Percentiles rank a stretch among this genome's conserved stretches.
Evolutionary conservation across 2,797 vertebrate genomes (phyloP).

Genomic region (Muscicapa striata): DNA sequence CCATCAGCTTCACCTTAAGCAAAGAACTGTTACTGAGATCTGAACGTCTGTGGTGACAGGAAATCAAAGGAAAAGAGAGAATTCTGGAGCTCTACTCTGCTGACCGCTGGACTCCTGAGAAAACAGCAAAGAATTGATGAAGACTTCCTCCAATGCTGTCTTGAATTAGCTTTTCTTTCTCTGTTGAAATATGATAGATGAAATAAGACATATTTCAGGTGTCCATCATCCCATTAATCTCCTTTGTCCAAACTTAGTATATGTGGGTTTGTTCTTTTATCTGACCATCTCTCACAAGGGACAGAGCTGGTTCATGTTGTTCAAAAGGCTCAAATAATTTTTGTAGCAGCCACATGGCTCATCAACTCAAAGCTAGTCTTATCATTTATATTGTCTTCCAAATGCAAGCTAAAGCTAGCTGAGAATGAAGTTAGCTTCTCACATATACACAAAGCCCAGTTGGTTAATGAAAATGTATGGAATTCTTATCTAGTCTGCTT

Average conservation of each 20-base stretch:
- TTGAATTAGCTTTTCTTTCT: background rate
- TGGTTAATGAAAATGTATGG: conserved; percentile 76
- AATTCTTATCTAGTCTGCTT: conserved; percentile 74
- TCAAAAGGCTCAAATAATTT: background rate
- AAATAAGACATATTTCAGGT: background rate
- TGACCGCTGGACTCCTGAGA: background rate
- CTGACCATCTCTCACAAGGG: background rate
- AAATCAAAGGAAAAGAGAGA: background rate
- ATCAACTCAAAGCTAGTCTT: background rate
- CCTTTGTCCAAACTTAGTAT: background rate
- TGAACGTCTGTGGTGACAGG: background rate
- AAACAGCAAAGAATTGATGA: background rate
- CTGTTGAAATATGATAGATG: background rate
- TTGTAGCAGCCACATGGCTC: background rate
- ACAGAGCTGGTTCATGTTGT: background rate
- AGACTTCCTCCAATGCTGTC: background rate
- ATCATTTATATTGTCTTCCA: background rate
- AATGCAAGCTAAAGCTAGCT: conserved; percentile 12
- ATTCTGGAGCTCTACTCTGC: background rate
- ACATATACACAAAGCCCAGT: conserved; percentile 20
- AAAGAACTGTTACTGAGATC: background rate
- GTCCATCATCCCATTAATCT: background rate
- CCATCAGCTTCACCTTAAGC: background rate
- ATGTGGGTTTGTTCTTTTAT: background rate
- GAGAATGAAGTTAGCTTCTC: background rate